Percentiles rank a stretch among this genome's conserved stretches.
phyloP scores from a whole-genome alignment of 2,797 vertebrate genomes.

The Coilia nasus region DNA sequence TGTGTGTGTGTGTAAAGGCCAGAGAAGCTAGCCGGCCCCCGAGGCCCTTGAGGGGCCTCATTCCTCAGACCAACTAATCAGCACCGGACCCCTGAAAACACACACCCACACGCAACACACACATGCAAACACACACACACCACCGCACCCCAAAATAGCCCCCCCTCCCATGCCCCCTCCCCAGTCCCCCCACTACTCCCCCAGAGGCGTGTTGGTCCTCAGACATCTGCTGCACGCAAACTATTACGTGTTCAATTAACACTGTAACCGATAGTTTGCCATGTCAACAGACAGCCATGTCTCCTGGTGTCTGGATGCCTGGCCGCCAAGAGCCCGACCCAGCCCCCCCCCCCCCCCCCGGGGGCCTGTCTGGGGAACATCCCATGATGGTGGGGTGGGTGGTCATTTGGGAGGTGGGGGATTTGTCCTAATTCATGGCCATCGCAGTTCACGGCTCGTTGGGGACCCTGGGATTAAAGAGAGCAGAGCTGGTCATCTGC shows the following conservation, averaged over 20 bases:
- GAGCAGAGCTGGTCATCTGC: not conserved
- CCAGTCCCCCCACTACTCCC: conserved; percentile 63
- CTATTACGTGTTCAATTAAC: conserved; percentile 73
- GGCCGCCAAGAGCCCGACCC: too few species aligned
- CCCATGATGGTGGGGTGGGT: too few species aligned
- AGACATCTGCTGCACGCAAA: conserved; percentile 63
- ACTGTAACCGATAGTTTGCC: conserved; percentile 66
- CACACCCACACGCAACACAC: not conserved
- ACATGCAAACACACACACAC: not conserved
- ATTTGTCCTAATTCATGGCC: conserved; percentile 30
- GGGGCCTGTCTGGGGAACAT: not conserved
- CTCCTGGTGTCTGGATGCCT: conserved; percentile 25
- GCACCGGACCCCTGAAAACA: not conserved
- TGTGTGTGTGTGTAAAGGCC: too few species aligned
- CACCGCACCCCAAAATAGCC: too few species aligned
- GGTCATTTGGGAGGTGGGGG: too few species aligned
- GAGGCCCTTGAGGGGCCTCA: not conserved
- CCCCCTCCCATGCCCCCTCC: not conserved
- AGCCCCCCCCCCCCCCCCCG: too few species aligned
- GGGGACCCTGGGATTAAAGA: conserved; percentile 24
- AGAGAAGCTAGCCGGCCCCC: too few species aligned
- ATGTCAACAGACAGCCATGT: conserved; percentile 64
- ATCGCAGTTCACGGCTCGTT: not conserved
- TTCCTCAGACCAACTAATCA: not conserved
- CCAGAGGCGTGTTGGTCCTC: conserved; percentile 58